Conservation (phyloP, 2,797 vertebrate genomes). For the Thamnophis elegans region DNA sequence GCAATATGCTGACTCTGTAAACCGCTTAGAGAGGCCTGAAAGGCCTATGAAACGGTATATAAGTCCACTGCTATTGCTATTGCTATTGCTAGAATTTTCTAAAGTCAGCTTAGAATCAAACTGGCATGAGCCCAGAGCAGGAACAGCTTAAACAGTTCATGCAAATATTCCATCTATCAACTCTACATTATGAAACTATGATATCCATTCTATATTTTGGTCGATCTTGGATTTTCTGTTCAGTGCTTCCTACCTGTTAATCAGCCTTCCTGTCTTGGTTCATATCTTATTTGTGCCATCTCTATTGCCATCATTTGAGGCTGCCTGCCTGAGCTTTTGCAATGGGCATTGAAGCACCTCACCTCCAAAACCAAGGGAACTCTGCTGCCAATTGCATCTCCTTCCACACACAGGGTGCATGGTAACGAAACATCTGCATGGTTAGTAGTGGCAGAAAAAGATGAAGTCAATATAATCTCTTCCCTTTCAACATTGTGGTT, state of each 20-base stretch:
- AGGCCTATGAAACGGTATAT: too few species aligned
- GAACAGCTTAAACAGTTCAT: too few species aligned
- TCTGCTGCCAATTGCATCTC: background rate
- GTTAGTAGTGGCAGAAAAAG: background rate
- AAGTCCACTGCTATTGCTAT: too few species aligned
- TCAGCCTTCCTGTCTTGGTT: background rate
- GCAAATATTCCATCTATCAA: background rate
- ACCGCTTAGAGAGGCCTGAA: too few species aligned
- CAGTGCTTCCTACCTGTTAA: background rate
- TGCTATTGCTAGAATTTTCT: too few species aligned
- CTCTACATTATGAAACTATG: background rate
- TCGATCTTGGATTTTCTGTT: background rate
- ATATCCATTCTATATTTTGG: background rate
- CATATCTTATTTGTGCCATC: background rate
- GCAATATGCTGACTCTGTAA: too few species aligned
- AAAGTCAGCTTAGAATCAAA: too few species aligned
- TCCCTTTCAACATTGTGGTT: background rate
- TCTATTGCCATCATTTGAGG: background rate
- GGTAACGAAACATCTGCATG: background rate
- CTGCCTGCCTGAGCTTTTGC: background rate
- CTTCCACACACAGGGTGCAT: background rate
- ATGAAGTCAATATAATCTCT: background rate
- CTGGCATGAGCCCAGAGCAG: too few species aligned
- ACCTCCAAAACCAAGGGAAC: background rate
- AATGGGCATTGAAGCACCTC: background rate